Base-by-base conservation (phyloP, 2,113 vertebrate genomes). In the Mirounga angustirostris region DNA sequence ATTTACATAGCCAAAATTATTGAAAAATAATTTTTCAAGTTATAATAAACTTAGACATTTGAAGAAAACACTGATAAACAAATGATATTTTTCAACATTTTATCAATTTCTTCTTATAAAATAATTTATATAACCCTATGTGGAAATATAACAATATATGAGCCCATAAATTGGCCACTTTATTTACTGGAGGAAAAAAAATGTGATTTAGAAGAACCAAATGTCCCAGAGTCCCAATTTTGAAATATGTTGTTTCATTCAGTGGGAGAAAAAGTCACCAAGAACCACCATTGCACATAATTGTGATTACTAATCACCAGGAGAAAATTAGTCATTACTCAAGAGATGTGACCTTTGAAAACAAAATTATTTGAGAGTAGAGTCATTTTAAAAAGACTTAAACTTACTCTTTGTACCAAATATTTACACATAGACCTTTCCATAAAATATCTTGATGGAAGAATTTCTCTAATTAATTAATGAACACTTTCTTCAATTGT, bases 311-410 rank as follows among this genome's bases (percentile, higher is more conserved):
- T 97, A 97, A 97, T 94, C 95, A 97, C 79, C 54, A 94, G 91
- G 76, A 98, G 52, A 97, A 96, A 97, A 95, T 97, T 97, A 95
- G 92, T 97, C 98, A 98, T 98, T 95, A 67, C 97, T 83, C 98
- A 95, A 94, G 96, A 95, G 98, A 97, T 54, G 7, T 92, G 88
- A 96, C 74, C 76, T 97, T 94, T 30, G 76, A 95, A 98, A 98
- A 98, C 97, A 97, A 98, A 97, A 97, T 98, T 97, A 97, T 97
- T 98, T 97, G 87, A 90, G 96, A 65, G 40, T 97, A 96, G 63
- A 97, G 81, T 98, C 96, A 98, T 97, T 80, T 97, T 50, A 59
- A 92, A 63, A 91, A 95, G 28, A 36, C 54, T 90, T 94, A 94
- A 90, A 96, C 85, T 97, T 90, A 94, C 4, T 84, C 71, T 82